Percentiles rank a stretch among this genome's conserved stretches.
Conservation (phyloP, 2,888 invertebrate genomes). For the Neria commutata region DNA sequence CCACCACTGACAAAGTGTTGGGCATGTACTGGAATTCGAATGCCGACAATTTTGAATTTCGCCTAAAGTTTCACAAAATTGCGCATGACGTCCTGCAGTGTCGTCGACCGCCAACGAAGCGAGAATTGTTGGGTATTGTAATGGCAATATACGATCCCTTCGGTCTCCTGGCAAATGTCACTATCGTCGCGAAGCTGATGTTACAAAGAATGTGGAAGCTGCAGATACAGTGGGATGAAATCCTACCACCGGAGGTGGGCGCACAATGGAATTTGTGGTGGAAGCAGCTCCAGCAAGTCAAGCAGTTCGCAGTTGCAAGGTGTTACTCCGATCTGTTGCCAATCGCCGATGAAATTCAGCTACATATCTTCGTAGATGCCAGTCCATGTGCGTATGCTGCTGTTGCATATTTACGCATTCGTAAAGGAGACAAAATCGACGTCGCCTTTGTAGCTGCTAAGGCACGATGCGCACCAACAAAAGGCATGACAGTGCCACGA, state of each 20-base stretch:
- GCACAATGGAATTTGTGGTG: background rate
- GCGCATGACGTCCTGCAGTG: slow-evolving; percentile 1
- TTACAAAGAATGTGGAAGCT: slow-evolving; percentile 17
- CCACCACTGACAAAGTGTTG: background rate
- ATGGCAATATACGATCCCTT: slow-evolving; percentile 44
- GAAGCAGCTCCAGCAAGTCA: background rate
- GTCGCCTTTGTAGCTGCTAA: slow-evolving; percentile 11
- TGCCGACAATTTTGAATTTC: slow-evolving; percentile 20
- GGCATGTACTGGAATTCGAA: slow-evolving; percentile 15
- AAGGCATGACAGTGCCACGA: background rate
- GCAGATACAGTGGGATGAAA: slow-evolving; percentile 11
- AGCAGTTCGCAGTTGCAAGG: background rate
- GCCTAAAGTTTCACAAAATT: slow-evolving; percentile 23
- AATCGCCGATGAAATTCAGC: background rate
- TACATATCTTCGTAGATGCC: slow-evolving; percentile 9
- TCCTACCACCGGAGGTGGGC: too few species aligned
- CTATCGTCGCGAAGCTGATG: slow-evolving; percentile 14
- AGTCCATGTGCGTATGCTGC: slow-evolving; percentile 6
- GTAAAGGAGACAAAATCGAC: background rate
- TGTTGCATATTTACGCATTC: slow-evolving; percentile 10
- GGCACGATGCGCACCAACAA: slow-evolving; percentile 3
- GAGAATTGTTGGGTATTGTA: slow-evolving; percentile 31
- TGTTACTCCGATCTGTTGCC: background rate
- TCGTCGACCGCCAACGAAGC: slow-evolving; percentile 31
- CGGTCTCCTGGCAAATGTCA: slow-evolving; percentile 35